Conservation (phyloP, 2,888 invertebrate genomes). For the Nomada goodeniana region DNA sequence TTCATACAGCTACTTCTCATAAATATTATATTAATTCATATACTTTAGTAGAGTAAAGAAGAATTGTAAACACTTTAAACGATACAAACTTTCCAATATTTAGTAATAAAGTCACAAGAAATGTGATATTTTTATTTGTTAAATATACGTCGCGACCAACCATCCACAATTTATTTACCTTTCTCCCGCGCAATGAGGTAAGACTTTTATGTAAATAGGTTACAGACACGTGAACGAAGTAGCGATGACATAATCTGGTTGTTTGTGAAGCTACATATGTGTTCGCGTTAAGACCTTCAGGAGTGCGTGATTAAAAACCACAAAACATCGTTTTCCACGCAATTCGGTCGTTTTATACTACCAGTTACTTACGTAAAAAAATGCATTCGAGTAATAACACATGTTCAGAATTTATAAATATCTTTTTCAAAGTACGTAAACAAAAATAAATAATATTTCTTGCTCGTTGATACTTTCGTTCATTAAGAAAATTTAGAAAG, state of each 20-base stretch:
- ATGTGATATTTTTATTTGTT: no score
- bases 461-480: no score
- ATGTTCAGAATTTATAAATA: neutral
- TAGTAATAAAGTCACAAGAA: neutral
- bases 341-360: neutral
- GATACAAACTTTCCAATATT: neutral
- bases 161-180: neutral
- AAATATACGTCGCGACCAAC: neutral
- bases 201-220: conserved; percentile 45
- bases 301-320: conserved; percentile 30
- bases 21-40: no score
- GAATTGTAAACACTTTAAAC: no score
- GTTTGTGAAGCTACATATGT: conserved; percentile 11
- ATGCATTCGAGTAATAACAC: neutral
- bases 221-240: conserved; percentile 22
- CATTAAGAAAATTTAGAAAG: no score
- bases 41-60: no score
- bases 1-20: no score
- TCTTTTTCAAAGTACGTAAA: no score
- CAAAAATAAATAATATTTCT: no score
- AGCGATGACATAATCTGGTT: conserved; percentile 50
- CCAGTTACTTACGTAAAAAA: neutral
- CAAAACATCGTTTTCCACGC: conserved; percentile 1
- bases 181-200: conserved; percentile 11
- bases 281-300: conserved; percentile 8